A percentile compares a stretch with the other conserved stretches of the same genome.
These are phyloP conservation scores for Takifugu rubripes DNA, from an alignment of 2,797 vertebrate genomes.

Conservation along the genomic window DNA sequence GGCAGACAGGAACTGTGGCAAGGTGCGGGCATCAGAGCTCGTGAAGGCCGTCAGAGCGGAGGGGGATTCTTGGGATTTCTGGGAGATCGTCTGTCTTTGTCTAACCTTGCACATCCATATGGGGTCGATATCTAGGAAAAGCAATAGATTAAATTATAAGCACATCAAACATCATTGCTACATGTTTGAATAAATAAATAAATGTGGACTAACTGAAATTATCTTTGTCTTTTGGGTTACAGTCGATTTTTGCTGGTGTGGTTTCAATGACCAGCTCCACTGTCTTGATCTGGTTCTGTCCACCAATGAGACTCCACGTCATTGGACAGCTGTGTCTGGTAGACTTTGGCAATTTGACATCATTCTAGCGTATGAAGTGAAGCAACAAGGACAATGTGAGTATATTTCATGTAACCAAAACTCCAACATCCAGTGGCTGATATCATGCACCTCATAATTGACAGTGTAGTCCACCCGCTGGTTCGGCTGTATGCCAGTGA, in stretches of 20 bases:
- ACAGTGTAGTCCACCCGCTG: conserved; percentile 89
- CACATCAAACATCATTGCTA: too few relatives aligned
- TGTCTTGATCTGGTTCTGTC: conserved; percentile 81
- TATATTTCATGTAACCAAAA: conserved; percentile 1
- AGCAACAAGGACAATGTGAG: neutral
- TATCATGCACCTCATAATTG: conserved; percentile 87
- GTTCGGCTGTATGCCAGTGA: conserved; percentile 82
- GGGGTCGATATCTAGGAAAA: conserved; percentile 79
- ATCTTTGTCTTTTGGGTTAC: conserved; percentile 72
- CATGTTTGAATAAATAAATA: too few relatives aligned
- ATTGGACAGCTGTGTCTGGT: conserved; percentile 82
- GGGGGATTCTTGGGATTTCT: conserved; percentile 66
- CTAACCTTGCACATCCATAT: conserved; percentile 85
- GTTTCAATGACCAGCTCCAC: conserved; percentile 89
- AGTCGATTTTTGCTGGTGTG: conserved; percentile 64
- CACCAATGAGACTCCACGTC: conserved; percentile 78
- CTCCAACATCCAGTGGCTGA: neutral
- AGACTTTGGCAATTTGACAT: conserved; percentile 86
- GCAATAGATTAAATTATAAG: neutral
- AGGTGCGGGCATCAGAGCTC: conserved; percentile 74
- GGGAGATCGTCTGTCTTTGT: conserved; percentile 76
- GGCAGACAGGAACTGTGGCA: conserved; percentile 83
- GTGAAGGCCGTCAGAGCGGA: conserved; percentile 51
- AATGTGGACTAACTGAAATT: conserved; percentile 76
- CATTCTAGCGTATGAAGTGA: conserved; percentile 70